phyloP scores from a whole-genome alignment of 2,797 vertebrate species.

The Liparis tanakae region DNA sequence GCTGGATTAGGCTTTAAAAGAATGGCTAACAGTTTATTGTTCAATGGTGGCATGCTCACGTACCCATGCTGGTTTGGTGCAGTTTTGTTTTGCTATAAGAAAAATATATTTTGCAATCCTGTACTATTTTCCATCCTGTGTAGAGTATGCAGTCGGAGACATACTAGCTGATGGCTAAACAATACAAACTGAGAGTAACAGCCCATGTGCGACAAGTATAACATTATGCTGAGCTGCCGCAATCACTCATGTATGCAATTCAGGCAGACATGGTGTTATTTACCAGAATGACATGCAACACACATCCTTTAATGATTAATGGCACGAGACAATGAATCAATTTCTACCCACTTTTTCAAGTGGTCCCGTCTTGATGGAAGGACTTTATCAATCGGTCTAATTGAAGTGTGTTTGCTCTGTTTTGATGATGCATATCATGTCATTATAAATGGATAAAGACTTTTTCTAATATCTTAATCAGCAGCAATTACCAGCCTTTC shows the following conservation, averaged over 20 bases:
- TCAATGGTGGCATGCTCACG: constrained; percentile 64
- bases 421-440: constrained; percentile 73
- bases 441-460: constrained; percentile 71
- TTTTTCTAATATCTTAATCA: constrained; percentile 79
- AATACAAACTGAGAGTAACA: constrained; percentile 34
- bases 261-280: constrained; percentile 19
- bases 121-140: constrained; percentile 33
- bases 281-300: constrained; percentile 25
- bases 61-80: constrained; percentile 64
- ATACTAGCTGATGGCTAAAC: constrained; percentile 35
- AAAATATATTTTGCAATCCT: constrained; percentile 56
- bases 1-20: constrained; percentile 81
- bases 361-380: constrained; percentile 50
- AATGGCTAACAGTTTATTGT: constrained; percentile 74
- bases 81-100: constrained; percentile 54
- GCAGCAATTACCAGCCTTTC: constrained; percentile 69
- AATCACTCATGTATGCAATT: constrained; percentile 43
- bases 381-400: constrained; percentile 65
- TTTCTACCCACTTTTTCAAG: constrained; percentile 50
- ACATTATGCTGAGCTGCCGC: constrained; percentile 17
- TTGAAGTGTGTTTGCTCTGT: constrained; percentile 67
- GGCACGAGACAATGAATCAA: constrained; percentile 33
- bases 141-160: constrained; percentile 11
- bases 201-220: constrained; percentile 17
- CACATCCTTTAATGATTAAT: constrained; percentile 24